These are phyloP conservation scores for Kobus ellipsiprymnus DNA, from an alignment of 2,113 vertebrate genomes.

Conservation along the genomic window DNA sequence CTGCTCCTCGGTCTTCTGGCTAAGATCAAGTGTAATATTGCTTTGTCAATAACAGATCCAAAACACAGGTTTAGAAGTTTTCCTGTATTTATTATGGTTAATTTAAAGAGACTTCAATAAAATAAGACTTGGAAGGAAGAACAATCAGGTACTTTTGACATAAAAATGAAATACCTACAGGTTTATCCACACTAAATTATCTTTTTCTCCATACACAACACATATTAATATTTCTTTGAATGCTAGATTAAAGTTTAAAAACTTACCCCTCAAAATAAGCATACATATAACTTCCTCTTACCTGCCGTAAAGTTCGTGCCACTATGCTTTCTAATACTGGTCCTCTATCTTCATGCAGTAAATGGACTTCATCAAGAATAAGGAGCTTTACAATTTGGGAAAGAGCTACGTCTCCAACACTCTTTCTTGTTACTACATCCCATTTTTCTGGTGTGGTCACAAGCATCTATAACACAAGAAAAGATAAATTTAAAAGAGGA, in stretches of 20 bases:
- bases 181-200: constrained; percentile 5
- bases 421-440: constrained; percentile 99
- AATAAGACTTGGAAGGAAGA: constrained; percentile 5
- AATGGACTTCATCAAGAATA: constrained; percentile 97
- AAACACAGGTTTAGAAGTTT: not conserved
- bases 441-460: constrained; percentile 99
- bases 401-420: constrained; percentile 95
- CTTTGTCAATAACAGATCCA: not conserved
- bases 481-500: not conserved
- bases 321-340: constrained; percentile 98
- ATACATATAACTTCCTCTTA: constrained; percentile 63
- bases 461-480: constrained; percentile 86
- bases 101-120: constrained; percentile 4
- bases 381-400: constrained; percentile 95
- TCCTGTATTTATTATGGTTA: not conserved
- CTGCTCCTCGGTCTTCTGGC: not conserved
- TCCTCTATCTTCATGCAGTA: constrained; percentile 96
- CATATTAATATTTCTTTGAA: not conserved
- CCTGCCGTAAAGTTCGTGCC: constrained; percentile 96
- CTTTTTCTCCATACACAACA: not conserved
- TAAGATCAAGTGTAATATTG: not conserved
- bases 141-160: not conserved
- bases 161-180: constrained; percentile 2
- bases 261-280: not conserved
- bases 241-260: not conserved